Conservation (phyloP, 2,113 vertebrate species). For the Montifringilla adamsi region DNA sequence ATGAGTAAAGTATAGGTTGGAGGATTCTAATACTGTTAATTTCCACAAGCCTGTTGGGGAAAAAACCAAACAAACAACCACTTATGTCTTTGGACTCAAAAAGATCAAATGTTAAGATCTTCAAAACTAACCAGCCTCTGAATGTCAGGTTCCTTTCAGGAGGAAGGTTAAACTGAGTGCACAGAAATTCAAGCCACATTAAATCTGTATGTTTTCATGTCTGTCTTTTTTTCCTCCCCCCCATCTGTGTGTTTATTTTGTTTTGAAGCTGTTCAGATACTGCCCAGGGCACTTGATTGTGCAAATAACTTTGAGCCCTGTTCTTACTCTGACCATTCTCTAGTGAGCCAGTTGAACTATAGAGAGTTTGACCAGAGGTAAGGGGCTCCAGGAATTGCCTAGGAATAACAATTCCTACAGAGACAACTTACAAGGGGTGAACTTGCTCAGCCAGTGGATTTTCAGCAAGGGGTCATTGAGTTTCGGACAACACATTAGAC, state of each 20-base stretch:
- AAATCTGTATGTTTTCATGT: not conserved
- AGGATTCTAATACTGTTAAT: not conserved
- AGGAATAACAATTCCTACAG: not conserved
- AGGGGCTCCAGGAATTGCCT: not conserved
- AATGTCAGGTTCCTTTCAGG: not conserved
- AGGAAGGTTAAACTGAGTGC: not conserved
- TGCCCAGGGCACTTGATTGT: not conserved
- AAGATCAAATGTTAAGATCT: not conserved
- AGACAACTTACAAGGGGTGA: not conserved
- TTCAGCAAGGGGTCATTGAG: not conserved
- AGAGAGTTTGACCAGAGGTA: not conserved
- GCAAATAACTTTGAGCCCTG: not conserved
- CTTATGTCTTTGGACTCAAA: not conserved
- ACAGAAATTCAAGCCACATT: not conserved
- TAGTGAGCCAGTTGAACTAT: not conserved
- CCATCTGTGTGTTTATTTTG: not conserved
- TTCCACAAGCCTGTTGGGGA: not conserved
- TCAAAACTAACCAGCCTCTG: not conserved
- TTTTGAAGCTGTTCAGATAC: not conserved
- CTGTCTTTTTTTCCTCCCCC: not conserved
- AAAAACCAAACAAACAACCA: not conserved
- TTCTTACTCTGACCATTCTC: not conserved
- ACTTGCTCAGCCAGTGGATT: not conserved
- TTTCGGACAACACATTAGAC: not conserved
- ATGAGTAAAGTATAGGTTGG: not conserved